phyloP scores from a whole-genome alignment of 2,113 vertebrate species.

The Crypturellus undulatus region DNA sequence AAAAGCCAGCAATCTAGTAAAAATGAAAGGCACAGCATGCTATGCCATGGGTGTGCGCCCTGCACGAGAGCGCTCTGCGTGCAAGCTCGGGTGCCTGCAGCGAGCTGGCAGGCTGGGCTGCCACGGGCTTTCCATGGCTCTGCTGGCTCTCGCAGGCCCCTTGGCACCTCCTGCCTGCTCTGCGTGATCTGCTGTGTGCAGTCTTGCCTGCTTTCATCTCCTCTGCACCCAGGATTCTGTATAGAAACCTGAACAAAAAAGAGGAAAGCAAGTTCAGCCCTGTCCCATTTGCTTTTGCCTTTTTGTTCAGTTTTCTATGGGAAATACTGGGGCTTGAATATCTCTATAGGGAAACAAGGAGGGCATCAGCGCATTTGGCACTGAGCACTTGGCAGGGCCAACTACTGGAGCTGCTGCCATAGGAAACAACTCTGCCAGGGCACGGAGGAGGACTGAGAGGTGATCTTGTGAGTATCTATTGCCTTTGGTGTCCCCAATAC shows the following conservation, averaged over 20 bases:
- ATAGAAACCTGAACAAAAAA: background rate
- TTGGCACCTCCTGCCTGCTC: background rate
- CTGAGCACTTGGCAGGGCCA: background rate
- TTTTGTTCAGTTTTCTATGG: background rate
- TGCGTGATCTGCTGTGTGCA: background rate
- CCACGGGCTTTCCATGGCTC: fast-evolving
- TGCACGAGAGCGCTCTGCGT: background rate
- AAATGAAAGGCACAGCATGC: background rate
- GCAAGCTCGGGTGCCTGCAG: background rate
- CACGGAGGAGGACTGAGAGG: background rate
- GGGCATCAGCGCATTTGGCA: background rate
- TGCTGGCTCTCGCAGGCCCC: background rate
- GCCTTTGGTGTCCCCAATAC: background rate
- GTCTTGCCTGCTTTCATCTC: background rate
- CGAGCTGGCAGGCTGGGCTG: background rate
- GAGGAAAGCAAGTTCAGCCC: background rate
- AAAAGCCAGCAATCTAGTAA: background rate
- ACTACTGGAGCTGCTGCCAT: background rate
- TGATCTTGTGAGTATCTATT: background rate
- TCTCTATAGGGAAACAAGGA: background rate
- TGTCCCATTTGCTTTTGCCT: background rate
- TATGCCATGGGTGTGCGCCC: too few relatives aligned
- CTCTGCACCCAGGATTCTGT: fast-evolving
- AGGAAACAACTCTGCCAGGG: background rate
- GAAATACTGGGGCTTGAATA: background rate